These are phyloP conservation scores for Hirtodrosophila duncani DNA, from an alignment of 2,888 invertebrate genomes.

Conservation along the genomic window DNA sequence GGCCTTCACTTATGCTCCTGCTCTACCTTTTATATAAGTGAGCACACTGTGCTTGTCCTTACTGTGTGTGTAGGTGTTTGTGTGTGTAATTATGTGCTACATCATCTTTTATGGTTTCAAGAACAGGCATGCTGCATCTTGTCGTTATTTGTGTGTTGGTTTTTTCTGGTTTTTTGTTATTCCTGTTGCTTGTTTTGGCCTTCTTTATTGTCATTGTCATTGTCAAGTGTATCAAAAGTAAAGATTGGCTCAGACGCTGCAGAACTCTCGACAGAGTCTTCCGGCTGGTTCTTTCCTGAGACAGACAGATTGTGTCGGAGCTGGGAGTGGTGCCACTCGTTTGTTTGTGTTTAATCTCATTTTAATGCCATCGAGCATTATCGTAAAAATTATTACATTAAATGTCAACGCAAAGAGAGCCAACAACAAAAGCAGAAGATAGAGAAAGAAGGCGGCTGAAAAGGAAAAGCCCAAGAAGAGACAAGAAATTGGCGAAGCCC, in stretches of 20 bases:
- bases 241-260: slow-evolving; percentile 27
- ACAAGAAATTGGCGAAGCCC: slow-evolving; percentile 14
- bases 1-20: slow-evolving; percentile 8
- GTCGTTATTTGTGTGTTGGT: slow-evolving; percentile 1
- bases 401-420: slow-evolving; percentile 57
- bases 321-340: slow-evolving; percentile 32
- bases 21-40: slow-evolving; percentile 1
- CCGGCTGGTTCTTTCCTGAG: no score
- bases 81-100: slow-evolving; percentile 61
- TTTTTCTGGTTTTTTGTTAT: slow-evolving; percentile 11
- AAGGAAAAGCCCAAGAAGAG: not conserved
- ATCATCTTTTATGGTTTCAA: slow-evolving; percentile 61
- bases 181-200: slow-evolving; percentile 7
- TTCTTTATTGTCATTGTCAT: slow-evolving; percentile 40
- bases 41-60: slow-evolving; percentile 2
- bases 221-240: slow-evolving; percentile 57
- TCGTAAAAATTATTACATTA: slow-evolving; percentile 70
- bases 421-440: slow-evolving; percentile 2
- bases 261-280: no score
- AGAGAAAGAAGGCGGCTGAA: not conserved
- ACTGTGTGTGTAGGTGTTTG: not conserved
- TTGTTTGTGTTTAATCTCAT: slow-evolving; percentile 71
- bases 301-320: no score
- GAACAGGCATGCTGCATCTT: slow-evolving; percentile 37
- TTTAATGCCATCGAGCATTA: slow-evolving; percentile 71